These are phyloP conservation scores for Standfussiana lucernea DNA, from an alignment of 2,888 invertebrate genomes.

Conservation along the genomic window DNA sequence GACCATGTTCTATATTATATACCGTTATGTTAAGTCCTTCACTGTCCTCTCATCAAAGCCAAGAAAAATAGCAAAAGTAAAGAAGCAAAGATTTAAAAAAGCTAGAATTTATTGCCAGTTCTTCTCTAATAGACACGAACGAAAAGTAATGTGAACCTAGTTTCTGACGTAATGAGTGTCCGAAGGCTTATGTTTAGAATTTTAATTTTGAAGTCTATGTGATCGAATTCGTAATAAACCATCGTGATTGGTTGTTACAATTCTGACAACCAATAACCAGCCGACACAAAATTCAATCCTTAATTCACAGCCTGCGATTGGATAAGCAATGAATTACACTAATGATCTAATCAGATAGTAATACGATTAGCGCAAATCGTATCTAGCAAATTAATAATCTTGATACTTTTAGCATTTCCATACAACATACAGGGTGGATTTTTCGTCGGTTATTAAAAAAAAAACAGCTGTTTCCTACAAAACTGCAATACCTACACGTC, in stretches of 20 bases:
- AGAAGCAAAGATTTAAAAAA: too few relatives aligned
- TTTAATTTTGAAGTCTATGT: not conserved
- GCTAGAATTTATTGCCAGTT: not conserved
- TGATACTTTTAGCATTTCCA: slow-evolving; percentile 41
- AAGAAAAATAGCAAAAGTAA: too few relatives aligned
- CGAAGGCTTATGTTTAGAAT: not conserved
- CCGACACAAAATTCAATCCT: not conserved
- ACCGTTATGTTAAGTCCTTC: not conserved
- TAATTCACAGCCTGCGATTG: not conserved
- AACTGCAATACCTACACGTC: too few relatives aligned
- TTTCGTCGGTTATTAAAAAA: too few relatives aligned
- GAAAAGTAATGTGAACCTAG: not conserved
- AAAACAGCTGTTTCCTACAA: too few relatives aligned
- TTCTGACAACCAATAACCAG: not conserved
- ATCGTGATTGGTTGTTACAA: not conserved
- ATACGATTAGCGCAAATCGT: not conserved
- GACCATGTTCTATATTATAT: not conserved
- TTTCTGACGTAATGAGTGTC: not conserved
- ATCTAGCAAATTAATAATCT: slow-evolving; percentile 10
- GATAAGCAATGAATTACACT: slow-evolving; percentile 10
- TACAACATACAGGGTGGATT: slow-evolving; percentile 39
- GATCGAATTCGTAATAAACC: not conserved
- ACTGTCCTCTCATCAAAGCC: not conserved
- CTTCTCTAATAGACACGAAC: not conserved
- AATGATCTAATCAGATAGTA: slow-evolving; percentile 3